Conservation (phyloP, 1,140 invertebrate species). For the Drosophila truncata region DNA sequence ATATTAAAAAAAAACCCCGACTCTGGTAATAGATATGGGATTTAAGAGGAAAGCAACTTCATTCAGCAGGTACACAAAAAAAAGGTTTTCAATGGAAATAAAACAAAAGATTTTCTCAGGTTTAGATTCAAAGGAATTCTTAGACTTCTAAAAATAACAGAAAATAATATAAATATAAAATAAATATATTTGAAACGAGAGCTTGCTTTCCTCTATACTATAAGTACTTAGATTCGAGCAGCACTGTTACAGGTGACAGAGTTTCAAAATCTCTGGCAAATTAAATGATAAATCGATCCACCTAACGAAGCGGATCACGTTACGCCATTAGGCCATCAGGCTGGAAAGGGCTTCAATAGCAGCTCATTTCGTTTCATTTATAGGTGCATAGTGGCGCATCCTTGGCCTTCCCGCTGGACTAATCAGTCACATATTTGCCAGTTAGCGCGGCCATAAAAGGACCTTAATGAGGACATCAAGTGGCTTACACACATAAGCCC, state of each 20-base stretch:
- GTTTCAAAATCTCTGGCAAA: constrained; percentile 10
- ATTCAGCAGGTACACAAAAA: neutral
- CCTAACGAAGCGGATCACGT: constrained; percentile 23
- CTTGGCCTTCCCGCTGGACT: constrained; percentile 45
- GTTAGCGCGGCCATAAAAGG: constrained; percentile 75
- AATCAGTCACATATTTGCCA: constrained; percentile 78
- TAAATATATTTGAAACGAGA: neutral
- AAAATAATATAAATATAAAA: too few species aligned
- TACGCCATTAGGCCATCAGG: constrained; percentile 9
- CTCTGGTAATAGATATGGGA: neutral
- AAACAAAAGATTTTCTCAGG: neutral
- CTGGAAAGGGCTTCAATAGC: constrained; percentile 33
- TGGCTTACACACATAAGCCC: constrained; percentile 81
- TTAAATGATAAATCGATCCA: constrained; percentile 39
- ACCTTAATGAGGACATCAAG: constrained; percentile 78
- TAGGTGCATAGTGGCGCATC: constrained; percentile 40
- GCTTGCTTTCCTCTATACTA: too few species aligned
- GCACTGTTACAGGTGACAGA: neutral
- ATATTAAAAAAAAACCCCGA: neutral
- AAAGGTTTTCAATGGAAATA: neutral
- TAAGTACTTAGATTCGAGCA: neutral
- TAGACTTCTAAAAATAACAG: neutral
- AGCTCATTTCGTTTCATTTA: constrained; percentile 15
- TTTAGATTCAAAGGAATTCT: neutral
- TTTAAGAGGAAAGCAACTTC: neutral